A percentile compares a stretch with the other conserved stretches of the same genome.
phyloP scores from a whole-genome alignment of 2,113 vertebrate species.

The Dipodomys stephensi region DNA sequence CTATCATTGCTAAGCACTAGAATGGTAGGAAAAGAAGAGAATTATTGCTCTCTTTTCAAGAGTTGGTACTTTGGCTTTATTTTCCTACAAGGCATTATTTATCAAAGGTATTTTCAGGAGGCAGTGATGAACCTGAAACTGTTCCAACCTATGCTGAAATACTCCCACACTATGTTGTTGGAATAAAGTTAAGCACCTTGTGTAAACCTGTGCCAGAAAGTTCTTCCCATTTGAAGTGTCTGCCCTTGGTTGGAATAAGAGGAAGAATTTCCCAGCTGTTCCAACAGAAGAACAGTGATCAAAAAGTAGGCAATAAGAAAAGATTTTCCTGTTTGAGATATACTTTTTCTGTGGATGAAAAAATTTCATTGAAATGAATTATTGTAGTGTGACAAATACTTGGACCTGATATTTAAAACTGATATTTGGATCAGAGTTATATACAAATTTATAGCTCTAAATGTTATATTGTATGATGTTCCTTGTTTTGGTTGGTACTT shows the following conservation, averaged over 20 bases:
- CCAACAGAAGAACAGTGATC: slow-evolving; percentile 48
- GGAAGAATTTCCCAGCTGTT: slow-evolving; percentile 69
- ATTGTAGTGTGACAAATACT: slow-evolving; percentile 61
- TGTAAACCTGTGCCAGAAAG: slow-evolving; percentile 65
- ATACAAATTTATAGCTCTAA: slow-evolving; percentile 23
- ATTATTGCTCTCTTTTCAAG: slow-evolving; percentile 14
- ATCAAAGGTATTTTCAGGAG: slow-evolving; percentile 63
- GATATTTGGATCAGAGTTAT: slow-evolving; percentile 51
- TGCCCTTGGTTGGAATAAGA: slow-evolving; percentile 65
- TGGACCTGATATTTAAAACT: slow-evolving; percentile 53
- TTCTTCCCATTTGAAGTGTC: slow-evolving; percentile 71
- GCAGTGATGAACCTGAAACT: slow-evolving; percentile 12
- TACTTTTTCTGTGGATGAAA: slow-evolving; percentile 65
- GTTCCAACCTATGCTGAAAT: slow-evolving; percentile 53
- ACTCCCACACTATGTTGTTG: slow-evolving; percentile 59
- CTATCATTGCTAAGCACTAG: neutral
- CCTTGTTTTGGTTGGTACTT: slow-evolving; percentile 36
- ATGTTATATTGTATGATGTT: slow-evolving; percentile 24
- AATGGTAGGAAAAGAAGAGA: slow-evolving; percentile 41
- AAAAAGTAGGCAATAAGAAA: slow-evolving; percentile 59
- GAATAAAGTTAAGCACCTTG: slow-evolving; percentile 57
- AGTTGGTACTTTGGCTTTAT: slow-evolving; percentile 9
- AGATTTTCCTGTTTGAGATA: slow-evolving; percentile 37
- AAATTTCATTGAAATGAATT: slow-evolving; percentile 53
- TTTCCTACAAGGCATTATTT: slow-evolving; percentile 54